Evolutionary conservation across 1,140 invertebrate species (phyloP), one percentile per base, ranked within the genome.

Genomic region (Brachystomella parvula): DNA sequence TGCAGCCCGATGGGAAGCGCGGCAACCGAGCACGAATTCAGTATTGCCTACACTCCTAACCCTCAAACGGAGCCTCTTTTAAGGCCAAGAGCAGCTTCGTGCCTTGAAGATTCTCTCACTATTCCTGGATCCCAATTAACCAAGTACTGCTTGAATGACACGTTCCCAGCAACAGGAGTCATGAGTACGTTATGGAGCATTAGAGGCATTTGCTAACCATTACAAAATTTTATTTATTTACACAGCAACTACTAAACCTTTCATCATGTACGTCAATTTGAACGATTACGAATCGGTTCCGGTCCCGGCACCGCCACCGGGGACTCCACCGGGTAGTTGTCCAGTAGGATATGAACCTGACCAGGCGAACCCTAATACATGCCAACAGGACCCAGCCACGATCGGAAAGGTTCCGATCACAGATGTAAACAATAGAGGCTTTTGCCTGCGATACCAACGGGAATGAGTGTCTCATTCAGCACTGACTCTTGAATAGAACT

Each of bases 31-130:
- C 12, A 53, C 6, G 49, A 53, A 15, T 53, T 53, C 24, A 12
- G 24, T 24, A 53, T 53, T 24, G 24, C 24, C 9, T 17, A 12
- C 6, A 26, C 15, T 53, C 49, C 24, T 19, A 6, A 3, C 6
- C 12, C 49, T 26, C n/a, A n/a, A n/a, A 53, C 21, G 12, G 24
- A 24, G 12, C 49, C 21, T 6, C 12, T 24, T 53, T n/a, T n/a
- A n/a, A n/a, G n/a, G n/a, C n/a, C n/a, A n/a, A n/a, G n/a, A n/a
- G n/a, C n/a, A n/a, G n/a, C n/a, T n/a, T n/a, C n/a, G n/a, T n/a
- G n/a, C n/a, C n/a, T n/a, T n/a, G n/a, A n/a, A n/a, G 49, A 53
- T 53, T 53, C 49, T 19, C 6, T 53, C 49, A 53, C 49, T 6
- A 53, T 53, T 24, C 49, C 49, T 17, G 49, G 49, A 12, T 15